These are phyloP conservation scores for Dromius quadrimaculatus DNA, from an alignment of 2,888 invertebrate species.

Conservation along the genomic window DNA sequence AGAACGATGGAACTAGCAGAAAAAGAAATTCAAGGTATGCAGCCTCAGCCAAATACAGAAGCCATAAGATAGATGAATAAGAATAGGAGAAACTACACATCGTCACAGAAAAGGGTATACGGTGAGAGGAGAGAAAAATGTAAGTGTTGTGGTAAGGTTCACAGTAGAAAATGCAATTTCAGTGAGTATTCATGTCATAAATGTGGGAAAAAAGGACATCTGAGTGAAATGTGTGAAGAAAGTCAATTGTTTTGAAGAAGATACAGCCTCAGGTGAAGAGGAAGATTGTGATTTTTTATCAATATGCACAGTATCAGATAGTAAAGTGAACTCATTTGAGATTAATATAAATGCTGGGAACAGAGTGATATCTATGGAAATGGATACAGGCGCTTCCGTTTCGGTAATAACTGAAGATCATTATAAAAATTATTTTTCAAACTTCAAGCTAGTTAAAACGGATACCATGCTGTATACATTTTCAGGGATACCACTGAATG, in stretches of 20 bases:
- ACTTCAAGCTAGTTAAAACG: not conserved
- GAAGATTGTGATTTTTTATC: not conserved
- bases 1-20: not conserved
- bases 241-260: not conserved
- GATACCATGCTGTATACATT: not conserved
- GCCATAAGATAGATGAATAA: not conserved
- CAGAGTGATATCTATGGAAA: not conserved
- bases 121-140: not conserved
- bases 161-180: not conserved
- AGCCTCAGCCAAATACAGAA: not conserved
- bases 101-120: not conserved
- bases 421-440: not conserved
- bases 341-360: not conserved
- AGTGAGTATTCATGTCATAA: not conserved
- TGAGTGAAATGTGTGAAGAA: not conserved
- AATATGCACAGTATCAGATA: not conserved
- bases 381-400: not conserved
- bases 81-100: not conserved
- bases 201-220: not conserved
- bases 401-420: not conserved
- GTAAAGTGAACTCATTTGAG: not conserved
- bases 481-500: not conserved
- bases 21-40: not conserved
- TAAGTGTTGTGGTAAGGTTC: not conserved
- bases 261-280: not conserved